Evolutionary conservation across 2,888 invertebrate species (phyloP), one percentile per base, ranked within the genome.

Genomic region (Zaprionus lineosus): DNA sequence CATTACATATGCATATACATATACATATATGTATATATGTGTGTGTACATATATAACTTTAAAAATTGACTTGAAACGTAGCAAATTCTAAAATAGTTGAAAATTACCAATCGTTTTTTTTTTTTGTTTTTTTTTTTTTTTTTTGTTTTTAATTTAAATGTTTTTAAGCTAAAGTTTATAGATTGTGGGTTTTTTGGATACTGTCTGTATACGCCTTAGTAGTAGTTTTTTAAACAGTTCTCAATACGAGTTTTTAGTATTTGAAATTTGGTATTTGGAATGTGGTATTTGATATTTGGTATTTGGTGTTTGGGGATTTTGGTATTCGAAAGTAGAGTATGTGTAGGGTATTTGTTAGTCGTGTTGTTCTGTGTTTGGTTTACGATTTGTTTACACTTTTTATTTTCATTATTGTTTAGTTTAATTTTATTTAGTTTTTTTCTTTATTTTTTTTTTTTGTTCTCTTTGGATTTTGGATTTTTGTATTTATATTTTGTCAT

Each of bases 151-250:
- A 9, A 28, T 29, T 4, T 7, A 29, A 7, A 12, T 29, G 3
- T 9, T 29, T 11, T 29, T 29, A 16, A 19, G 16, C 5, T 36
- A 18, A 15, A 8, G n/a, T n/a, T n/a, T n/a, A 12, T 12, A 12
- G 41, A 34, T 5, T 47, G 28, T 52, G 29, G 36, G 37, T 19
- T 24, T 33, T n/a, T 29, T 52, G 41, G 24, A 28, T 56, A 41
- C 36, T 59, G 43, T 53, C 41, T 56, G 58, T 65, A 60, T 74
- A 62, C 43, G 69, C 81, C 81, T 81, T 81, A 81, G 81, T 81
- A 81, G 81, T 83, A 81, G 85, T 84, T 84, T 82, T 78, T 68
- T 66, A 61, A 63, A 57, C 74, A 37, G 9, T 39, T 56, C 24
- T n/a, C 18, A n/a, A n/a, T n/a, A n/a, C n/a, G n/a, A n/a, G n/a